Conservation (phyloP, 2,113 vertebrate species). For the Platysteira castanea region DNA sequence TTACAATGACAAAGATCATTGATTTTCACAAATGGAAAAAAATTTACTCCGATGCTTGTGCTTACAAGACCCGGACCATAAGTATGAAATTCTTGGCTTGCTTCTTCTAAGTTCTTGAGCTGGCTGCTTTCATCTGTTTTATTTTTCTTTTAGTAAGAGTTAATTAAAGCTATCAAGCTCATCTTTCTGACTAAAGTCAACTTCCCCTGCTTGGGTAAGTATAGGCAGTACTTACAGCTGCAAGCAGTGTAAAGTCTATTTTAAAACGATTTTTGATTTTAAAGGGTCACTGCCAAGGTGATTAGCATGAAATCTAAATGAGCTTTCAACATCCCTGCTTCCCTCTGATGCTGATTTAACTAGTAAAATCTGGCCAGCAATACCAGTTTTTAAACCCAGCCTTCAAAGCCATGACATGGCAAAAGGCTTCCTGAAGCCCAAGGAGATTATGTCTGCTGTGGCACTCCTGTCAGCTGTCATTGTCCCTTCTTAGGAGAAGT, state of each 20-base stretch:
- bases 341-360: background rate
- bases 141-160: conserved; percentile 5
- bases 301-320: background rate
- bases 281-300: conserved; percentile 7
- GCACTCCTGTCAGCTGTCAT: conserved; percentile 18
- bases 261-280: background rate
- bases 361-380: background rate
- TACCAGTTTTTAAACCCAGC: background rate
- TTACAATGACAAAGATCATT: background rate
- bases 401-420: background rate
- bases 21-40: background rate
- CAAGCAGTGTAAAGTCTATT: background rate
- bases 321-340: background rate
- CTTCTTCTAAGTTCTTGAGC: background rate
- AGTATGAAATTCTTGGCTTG: background rate
- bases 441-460: background rate
- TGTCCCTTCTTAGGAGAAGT: conserved; percentile 17
- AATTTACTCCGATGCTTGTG: background rate
- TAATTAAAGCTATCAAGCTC: conserved; percentile 5
- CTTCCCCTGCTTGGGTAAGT: background rate
- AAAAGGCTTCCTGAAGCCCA: conserved; percentile 16
- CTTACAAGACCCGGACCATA: background rate
- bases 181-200: background rate
- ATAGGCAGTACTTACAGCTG: background rate
- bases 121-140: background rate